Conservation (phyloP, 2,888 invertebrate genomes). For the Apamea anceps region DNA sequence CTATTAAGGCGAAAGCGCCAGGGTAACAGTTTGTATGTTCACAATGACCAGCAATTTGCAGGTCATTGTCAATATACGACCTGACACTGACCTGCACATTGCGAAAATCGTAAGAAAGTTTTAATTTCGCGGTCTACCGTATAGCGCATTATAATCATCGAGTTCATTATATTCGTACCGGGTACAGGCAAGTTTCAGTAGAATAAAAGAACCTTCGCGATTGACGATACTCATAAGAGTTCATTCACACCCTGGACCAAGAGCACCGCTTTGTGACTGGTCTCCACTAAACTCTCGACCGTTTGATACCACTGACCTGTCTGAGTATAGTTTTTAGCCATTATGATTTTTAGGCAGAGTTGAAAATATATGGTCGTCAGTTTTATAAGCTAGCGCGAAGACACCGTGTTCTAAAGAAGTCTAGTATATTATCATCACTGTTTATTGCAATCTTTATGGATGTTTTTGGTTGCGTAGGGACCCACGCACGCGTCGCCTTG, state of each 20-base stretch:
- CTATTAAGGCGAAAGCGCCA: background rate
- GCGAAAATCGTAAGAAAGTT: background rate
- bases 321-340: background rate
- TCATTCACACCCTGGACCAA: background rate
- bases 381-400: background rate
- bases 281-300: background rate
- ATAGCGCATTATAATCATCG: background rate
- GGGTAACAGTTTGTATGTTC: too few relatives aligned
- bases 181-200: background rate
- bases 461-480: slow-evolving; percentile 90
- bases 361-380: background rate
- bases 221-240: background rate
- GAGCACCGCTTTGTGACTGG: background rate
- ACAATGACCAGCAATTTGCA: too few relatives aligned
- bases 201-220: background rate
- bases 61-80: too few relatives aligned
- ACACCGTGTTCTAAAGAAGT: background rate
- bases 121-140: background rate
- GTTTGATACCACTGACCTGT: background rate
- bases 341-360: background rate
- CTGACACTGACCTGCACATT: background rate
- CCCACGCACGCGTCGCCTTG: slow-evolving; percentile 96
- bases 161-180: background rate
- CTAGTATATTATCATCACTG: background rate
- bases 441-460: background rate